A percentile compares a stretch with the other conserved stretches of the same genome.
Evolutionary conservation across 1,140 invertebrate genomes (phyloP).

Genomic region (Ectropis grisescens): DNA sequence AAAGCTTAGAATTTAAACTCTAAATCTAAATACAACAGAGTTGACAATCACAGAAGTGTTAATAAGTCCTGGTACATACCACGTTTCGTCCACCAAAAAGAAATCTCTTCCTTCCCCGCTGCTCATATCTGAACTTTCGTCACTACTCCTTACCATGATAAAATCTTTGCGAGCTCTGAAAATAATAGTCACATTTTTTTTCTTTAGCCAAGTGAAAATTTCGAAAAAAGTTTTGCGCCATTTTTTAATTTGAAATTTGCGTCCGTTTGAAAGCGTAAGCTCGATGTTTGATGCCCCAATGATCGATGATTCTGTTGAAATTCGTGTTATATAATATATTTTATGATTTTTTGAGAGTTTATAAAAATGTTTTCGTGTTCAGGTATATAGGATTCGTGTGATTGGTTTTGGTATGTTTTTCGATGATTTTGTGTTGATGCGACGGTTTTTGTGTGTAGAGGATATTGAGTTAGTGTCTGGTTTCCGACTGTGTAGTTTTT

Average conservation of each 20-base stretch:
- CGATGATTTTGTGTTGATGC: background rate
- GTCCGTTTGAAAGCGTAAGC: conserved; percentile 3
- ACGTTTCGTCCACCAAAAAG: conserved; percentile 39
- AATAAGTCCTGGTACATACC: conserved; percentile 44
- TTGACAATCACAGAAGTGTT: conserved; percentile 7
- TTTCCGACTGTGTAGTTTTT: no score
- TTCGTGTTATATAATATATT: conserved; percentile 6
- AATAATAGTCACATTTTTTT: conserved; percentile 20
- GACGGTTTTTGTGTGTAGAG: background rate
- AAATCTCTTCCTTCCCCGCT: conserved; percentile 40
- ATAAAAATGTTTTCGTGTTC: background rate
- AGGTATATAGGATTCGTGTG: background rate
- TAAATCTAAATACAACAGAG: no score
- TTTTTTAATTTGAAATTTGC: conserved; percentile 8
- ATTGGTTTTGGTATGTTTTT: background rate
- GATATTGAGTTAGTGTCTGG: background rate
- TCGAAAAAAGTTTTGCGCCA: conserved; percentile 4
- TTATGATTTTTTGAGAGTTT: conserved; percentile 4
- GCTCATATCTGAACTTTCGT: conserved; percentile 35
- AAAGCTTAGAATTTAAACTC: background rate
- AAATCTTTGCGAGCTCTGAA: conserved; percentile 54
- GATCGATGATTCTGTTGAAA: background rate
- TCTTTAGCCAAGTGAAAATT: conserved; percentile 13
- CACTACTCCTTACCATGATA: conserved; percentile 48
- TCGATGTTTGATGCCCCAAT: conserved; percentile 4